These are phyloP conservation scores for Drosophila athabasca DNA, from an alignment of 1,140 invertebrate genomes.

Conservation along the genomic window DNA sequence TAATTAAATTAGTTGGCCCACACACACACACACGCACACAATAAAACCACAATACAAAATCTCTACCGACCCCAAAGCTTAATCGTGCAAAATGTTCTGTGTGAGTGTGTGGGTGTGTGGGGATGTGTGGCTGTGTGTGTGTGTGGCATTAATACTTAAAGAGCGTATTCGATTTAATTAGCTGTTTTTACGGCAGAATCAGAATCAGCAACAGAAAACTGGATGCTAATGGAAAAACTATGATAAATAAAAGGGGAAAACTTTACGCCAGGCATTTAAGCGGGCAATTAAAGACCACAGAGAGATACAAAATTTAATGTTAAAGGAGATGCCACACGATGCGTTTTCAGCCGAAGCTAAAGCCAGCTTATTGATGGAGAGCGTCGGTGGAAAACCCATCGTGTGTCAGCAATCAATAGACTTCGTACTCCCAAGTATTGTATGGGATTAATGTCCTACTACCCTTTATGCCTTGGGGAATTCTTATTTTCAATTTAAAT, in stretches of 20 bases:
- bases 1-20: constrained; percentile 62
- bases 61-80: constrained; percentile 20
- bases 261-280: constrained; percentile 24
- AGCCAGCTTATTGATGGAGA: no score
- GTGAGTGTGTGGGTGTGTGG: not conserved
- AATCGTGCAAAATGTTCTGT: constrained; percentile 37
- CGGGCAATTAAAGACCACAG: constrained; percentile 35
- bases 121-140: no score
- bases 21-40: constrained; percentile 20
- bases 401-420: no score
- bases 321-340: not conserved
- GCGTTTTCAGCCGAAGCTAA: not conserved
- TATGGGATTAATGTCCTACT: no score
- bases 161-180: constrained; percentile 65
- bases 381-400: no score
- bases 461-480: not conserved
- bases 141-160: constrained; percentile 65
- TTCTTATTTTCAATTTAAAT: constrained; percentile 27
- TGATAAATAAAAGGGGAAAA: constrained; percentile 16
- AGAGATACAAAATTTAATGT: constrained; percentile 13
- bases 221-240: constrained; percentile 18
- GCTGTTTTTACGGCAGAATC: constrained; percentile 15
- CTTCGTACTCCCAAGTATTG: no score
- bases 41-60: constrained; percentile 52
- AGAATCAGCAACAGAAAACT: constrained; percentile 1